These are phyloP conservation scores for Drosophila parvula DNA, from an alignment of 1,140 invertebrate species.

Conservation along the genomic window DNA sequence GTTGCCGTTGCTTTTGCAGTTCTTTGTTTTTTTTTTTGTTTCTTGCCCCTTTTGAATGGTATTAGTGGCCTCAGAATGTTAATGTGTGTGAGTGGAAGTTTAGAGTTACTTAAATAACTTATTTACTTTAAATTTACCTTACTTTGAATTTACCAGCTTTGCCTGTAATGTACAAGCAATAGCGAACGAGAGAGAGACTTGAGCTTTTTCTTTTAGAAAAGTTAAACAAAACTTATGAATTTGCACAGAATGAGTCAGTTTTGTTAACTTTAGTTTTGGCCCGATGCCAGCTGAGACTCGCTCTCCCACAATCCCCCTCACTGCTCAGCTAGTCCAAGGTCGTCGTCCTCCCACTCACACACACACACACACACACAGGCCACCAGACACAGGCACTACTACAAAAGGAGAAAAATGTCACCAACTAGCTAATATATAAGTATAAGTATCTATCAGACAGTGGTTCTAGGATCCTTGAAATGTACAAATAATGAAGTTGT, in stretches of 20 bases:
- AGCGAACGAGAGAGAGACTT: neutral
- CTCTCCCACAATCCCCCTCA: neutral
- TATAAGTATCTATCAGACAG: slow-evolving; percentile 5
- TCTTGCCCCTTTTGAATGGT: slow-evolving; percentile 32
- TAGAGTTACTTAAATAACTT: slow-evolving; percentile 26
- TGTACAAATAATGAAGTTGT: neutral
- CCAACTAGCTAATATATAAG: slow-evolving; percentile 12
- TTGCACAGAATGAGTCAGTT: slow-evolving; percentile 34
- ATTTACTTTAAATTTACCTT: too few species aligned
- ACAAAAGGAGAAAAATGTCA: slow-evolving; percentile 4
- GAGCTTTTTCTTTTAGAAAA: neutral
- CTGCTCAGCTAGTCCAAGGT: slow-evolving; percentile 56
- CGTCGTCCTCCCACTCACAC: slow-evolving; percentile 69
- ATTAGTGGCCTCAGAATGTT: slow-evolving; percentile 33
- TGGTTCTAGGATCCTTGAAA: slow-evolving; percentile 1
- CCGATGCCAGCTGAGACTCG: slow-evolving; percentile 21
- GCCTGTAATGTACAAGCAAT: neutral
- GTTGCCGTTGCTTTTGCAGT: slow-evolving; percentile 27
- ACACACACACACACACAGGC: slow-evolving; percentile 29
- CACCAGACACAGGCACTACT: slow-evolving; percentile 2
- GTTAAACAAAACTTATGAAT: neutral
- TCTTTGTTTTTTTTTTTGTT: slow-evolving; percentile 18
- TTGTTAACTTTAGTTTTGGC: slow-evolving; percentile 45
- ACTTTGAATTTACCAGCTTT: neutral
- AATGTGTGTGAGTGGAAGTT: slow-evolving; percentile 6